Evolutionary conservation across 1,140 invertebrate species (phyloP).

Genomic region (Daktulosphaira vitifoliae): DNA sequence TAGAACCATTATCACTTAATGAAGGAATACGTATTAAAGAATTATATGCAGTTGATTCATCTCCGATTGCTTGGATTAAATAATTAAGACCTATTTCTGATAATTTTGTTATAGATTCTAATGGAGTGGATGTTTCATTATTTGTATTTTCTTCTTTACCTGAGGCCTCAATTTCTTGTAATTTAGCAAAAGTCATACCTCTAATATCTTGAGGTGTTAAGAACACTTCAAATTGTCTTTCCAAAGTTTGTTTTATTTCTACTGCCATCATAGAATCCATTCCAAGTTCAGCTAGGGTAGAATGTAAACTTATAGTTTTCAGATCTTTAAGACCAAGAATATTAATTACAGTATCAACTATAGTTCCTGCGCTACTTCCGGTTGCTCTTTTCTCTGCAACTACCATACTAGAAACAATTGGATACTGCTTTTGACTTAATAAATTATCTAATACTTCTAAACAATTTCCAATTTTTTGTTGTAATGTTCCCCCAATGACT

Average conservation of each 20-base stretch:
- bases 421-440: constrained; percentile 51
- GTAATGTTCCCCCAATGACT: constrained; percentile 66
- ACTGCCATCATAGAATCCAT: constrained; percentile 76
- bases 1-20: constrained; percentile 44
- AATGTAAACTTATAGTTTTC: constrained; percentile 52
- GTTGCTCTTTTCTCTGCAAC: constrained; percentile 60
- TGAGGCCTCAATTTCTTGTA: constrained; percentile 46
- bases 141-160: too few relatives aligned
- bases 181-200: constrained; percentile 47
- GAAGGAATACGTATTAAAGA: constrained; percentile 47
- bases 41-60: constrained; percentile 46
- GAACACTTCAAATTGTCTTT: constrained; percentile 70
- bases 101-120: background rate
- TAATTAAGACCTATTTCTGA: constrained; percentile 44
- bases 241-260: constrained; percentile 75
- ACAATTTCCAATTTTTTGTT: constrained; percentile 74
- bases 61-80: constrained; percentile 50
- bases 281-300: constrained; percentile 69
- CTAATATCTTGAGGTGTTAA: constrained; percentile 71
- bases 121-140: constrained; percentile 34
- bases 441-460: constrained; percentile 59
- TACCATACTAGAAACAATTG: constrained; percentile 69
- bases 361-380: constrained; percentile 49
- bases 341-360: constrained; percentile 55
- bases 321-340: constrained; percentile 52